Conservation (phyloP, 2,113 vertebrate genomes). For the Anser cygnoides region DNA sequence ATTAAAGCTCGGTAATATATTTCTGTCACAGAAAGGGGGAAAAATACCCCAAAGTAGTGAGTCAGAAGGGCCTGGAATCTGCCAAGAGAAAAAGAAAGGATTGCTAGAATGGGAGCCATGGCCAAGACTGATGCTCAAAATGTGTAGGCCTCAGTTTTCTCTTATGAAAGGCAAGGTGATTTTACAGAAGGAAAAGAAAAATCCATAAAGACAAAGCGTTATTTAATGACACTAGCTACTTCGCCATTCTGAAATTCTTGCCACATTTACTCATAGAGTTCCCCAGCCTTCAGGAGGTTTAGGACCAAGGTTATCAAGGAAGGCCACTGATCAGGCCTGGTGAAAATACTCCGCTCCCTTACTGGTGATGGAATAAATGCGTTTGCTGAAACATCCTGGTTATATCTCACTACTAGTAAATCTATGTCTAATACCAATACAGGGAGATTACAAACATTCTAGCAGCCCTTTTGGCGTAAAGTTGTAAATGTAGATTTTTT, state of each 20-base stretch:
- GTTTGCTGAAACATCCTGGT: not conserved
- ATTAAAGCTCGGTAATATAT: not conserved
- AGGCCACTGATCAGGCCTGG: not conserved
- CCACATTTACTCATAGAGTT: not conserved
- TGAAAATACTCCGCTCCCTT: not conserved
- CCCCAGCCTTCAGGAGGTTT: not conserved
- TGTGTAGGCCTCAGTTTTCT: not conserved
- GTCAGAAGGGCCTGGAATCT: not conserved
- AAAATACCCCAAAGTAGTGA: not conserved
- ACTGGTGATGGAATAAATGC: not conserved
- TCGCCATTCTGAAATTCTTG: not conserved
- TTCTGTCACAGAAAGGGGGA: not conserved
- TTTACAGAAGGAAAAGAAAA: not conserved
- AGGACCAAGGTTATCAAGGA: not conserved
- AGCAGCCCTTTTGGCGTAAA: not conserved
- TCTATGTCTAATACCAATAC: not conserved
- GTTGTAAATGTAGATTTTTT: slow-evolving; percentile 34
- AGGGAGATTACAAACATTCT: slow-evolving; percentile 1
- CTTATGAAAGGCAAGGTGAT: not conserved
- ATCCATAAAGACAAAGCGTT: slow-evolving; percentile 18
- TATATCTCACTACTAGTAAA: not conserved
- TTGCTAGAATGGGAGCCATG: not conserved
- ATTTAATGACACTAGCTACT: not conserved
- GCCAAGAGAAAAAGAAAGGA: not conserved
- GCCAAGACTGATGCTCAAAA: not conserved